A percentile compares a stretch with the other conserved stretches of the same genome.
These are phyloP conservation scores for Zoanthus solanderi DNA, from an alignment of 92 coral and sea anemone species.

Conservation along the genomic window DNA sequence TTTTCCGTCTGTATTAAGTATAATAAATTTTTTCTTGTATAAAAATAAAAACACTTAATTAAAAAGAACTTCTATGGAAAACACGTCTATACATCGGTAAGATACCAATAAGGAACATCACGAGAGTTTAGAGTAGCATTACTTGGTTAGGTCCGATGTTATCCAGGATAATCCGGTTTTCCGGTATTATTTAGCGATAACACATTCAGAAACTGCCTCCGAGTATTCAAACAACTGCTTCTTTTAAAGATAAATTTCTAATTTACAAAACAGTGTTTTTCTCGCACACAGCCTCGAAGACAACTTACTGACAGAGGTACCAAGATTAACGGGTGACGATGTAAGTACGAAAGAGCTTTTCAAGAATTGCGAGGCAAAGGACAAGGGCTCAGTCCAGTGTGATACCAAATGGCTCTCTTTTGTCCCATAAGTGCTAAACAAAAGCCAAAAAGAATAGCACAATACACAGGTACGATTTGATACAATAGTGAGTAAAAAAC, in stretches of 20 bases:
- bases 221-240: conserved; percentile 27
- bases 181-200: neutral
- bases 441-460: conserved; percentile 50
- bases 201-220: conserved; percentile 12
- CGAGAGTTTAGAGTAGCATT: neutral
- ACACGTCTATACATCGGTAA: neutral
- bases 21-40: neutral
- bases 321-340: neutral
- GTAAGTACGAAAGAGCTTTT: neutral
- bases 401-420: conserved; percentile 39
- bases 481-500: neutral
- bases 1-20: neutral
- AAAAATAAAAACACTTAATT: conserved; percentile 13
- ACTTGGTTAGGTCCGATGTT: neutral
- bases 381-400: neutral
- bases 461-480: conserved; percentile 60
- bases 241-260: conserved; percentile 18
- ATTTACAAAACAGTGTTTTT: conserved; percentile 9
- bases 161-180: neutral
- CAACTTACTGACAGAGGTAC: neutral
- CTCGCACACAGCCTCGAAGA: neutral
- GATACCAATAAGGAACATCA: neutral
- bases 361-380: neutral
- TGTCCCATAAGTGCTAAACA: conserved; percentile 62
- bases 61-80: conserved; percentile 18